Evolutionary conservation across 2,888 invertebrate species (phyloP).

Genomic region (Melitaea athalia): DNA sequence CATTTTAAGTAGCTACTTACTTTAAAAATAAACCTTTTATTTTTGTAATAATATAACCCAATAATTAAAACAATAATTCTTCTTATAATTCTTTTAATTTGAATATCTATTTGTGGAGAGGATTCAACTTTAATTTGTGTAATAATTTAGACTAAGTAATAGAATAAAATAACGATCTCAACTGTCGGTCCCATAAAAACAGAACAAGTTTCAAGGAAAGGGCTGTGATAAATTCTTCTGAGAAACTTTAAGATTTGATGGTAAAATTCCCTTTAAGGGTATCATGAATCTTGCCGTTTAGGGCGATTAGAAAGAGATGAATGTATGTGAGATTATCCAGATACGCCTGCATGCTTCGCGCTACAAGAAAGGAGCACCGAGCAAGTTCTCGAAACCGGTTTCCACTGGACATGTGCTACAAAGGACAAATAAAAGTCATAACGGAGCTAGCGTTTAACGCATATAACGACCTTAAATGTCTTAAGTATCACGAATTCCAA

Average conservation of each 20-base stretch:
- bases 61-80: too few relatives aligned
- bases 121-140: background rate
- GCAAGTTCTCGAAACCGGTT: slow-evolving; percentile 57
- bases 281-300: slow-evolving; percentile 67
- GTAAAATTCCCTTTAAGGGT: slow-evolving; percentile 69
- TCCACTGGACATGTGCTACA: slow-evolving; percentile 51
- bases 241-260: slow-evolving; percentile 69
- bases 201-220: slow-evolving; percentile 58
- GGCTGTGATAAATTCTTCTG: slow-evolving; percentile 70
- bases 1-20: too few relatives aligned
- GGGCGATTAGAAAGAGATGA: slow-evolving; percentile 70
- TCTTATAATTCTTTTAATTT: too few relatives aligned
- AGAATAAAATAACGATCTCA: slow-evolving; percentile 29
- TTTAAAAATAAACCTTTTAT: too few relatives aligned
- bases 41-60: too few relatives aligned
- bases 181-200: slow-evolving; percentile 33
- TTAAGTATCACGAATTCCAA: slow-evolving; percentile 24
- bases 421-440: slow-evolving; percentile 74
- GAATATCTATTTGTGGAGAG: background rate
- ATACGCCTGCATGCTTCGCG: slow-evolving; percentile 54
- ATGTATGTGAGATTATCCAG: slow-evolving; percentile 63
- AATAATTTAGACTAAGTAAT: slow-evolving; percentile 17
- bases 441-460: slow-evolving; percentile 52
- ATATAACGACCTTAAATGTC: slow-evolving; percentile 31
- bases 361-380: slow-evolving; percentile 60